phyloP scores from a whole-genome alignment of 2,888 invertebrate genomes.

The Eilema caniola region DNA sequence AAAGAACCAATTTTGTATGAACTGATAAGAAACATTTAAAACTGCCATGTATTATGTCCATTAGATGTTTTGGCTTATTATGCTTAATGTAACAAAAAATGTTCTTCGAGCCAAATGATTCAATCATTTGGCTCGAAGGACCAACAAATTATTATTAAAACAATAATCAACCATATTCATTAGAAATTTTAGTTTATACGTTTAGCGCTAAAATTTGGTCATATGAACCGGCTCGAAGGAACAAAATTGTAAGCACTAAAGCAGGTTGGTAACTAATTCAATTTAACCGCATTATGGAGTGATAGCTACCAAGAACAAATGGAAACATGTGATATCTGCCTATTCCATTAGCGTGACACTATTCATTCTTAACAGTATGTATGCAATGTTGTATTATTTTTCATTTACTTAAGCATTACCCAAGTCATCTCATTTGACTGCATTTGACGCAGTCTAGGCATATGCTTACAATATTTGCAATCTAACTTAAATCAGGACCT shows the following conservation, averaged over 20 bases:
- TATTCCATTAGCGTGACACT: background rate
- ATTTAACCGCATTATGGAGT: too few relatives aligned
- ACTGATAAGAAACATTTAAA: background rate
- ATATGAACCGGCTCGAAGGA: background rate
- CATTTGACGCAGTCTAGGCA: background rate
- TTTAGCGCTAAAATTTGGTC: background rate
- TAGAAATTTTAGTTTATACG: background rate
- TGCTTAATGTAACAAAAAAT: too few relatives aligned
- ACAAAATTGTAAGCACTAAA: background rate
- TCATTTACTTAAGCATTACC: background rate
- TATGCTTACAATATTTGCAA: background rate
- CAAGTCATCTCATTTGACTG: background rate
- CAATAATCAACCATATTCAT: too few relatives aligned
- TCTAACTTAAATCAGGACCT: background rate
- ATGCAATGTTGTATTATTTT: background rate
- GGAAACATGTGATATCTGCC: too few relatives aligned
- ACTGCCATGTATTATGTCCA: background rate
- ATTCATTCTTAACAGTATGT: background rate
- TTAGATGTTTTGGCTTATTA: too few relatives aligned
- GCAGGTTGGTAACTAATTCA: too few relatives aligned
- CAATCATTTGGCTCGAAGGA: too few relatives aligned
- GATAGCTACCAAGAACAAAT: too few relatives aligned
- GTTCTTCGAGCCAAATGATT: too few relatives aligned
- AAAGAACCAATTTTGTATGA: background rate
- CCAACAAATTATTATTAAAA: too few relatives aligned